Conservation (phyloP, 2,113 vertebrate species). For the Sardina pilchardus region DNA sequence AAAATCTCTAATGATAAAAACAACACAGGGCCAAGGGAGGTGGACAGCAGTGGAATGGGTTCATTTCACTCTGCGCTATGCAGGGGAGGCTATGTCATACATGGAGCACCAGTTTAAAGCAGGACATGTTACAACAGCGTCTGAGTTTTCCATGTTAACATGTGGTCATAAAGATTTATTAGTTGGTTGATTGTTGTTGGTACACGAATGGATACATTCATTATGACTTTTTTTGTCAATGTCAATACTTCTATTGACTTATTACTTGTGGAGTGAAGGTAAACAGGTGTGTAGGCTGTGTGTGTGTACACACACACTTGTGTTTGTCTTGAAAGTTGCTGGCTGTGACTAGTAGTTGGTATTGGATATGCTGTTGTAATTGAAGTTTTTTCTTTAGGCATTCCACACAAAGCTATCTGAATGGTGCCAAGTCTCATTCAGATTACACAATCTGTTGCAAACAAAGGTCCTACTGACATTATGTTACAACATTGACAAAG, state of each 20-base stretch:
- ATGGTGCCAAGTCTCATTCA: neutral
- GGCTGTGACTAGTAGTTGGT: neutral
- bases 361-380: neutral
- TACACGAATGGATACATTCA: neutral
- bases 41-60: neutral
- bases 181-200: neutral
- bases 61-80: neutral
- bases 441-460: slow-evolving; percentile 3
- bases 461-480: neutral
- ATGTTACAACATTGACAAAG: neutral
- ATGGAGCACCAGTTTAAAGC: neutral
- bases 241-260: neutral
- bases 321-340: neutral
- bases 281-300: neutral
- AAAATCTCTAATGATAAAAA: slow-evolving; percentile 45
- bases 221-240: neutral
- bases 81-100: neutral
- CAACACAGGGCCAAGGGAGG: neutral
- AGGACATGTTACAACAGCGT: neutral
- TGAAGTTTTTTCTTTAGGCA: neutral
- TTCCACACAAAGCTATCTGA: neutral
- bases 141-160: neutral
- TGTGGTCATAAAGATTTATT: neutral
- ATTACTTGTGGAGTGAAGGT: neutral
- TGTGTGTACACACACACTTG: too few relatives aligned